A percentile compares a stretch with the other conserved stretches of the same genome.
These are phyloP conservation scores for Spilogale gracilis DNA, from an alignment of 2,113 vertebrate genomes.

Conservation along the genomic window DNA sequence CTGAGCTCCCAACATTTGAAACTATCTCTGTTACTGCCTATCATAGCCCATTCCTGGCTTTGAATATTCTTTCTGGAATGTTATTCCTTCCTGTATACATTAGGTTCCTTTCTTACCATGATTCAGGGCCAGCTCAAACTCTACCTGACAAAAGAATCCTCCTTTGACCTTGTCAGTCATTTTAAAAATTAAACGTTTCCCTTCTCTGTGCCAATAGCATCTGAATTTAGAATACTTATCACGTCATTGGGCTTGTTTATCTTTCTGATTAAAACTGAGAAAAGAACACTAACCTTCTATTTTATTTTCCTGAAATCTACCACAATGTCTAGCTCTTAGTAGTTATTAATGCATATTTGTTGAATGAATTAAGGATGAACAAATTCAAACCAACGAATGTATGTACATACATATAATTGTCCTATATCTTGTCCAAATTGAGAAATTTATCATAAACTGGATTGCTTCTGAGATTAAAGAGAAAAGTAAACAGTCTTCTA, in stretches of 20 bases:
- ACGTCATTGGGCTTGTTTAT: not conserved
- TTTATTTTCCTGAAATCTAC: not conserved
- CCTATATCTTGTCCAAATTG: not conserved
- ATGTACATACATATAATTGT: not conserved
- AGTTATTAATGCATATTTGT: not conserved
- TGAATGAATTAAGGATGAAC: slow-evolving; percentile 39
- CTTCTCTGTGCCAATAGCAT: not conserved
- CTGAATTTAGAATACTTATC: not conserved
- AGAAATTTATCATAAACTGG: not conserved
- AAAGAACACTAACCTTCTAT: not conserved
- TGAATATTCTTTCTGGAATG: not conserved
- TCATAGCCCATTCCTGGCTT: not conserved
- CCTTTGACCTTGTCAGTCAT: not conserved
- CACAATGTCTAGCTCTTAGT: not conserved
- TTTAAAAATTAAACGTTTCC: not conserved
- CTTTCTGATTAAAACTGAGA: not conserved
- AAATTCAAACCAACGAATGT: slow-evolving; percentile 13
- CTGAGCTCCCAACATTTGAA: not conserved
- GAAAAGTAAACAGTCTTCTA: not conserved
- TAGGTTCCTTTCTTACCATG: not conserved
- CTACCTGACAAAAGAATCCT: not conserved
- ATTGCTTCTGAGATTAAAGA: not conserved
- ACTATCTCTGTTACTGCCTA: not conserved
- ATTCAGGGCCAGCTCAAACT: not conserved
- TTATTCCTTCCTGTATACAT: not conserved